These are phyloP conservation scores for Intellagama lesueurii DNA, from an alignment of 2,797 vertebrate genomes.

Conservation along the genomic window DNA sequence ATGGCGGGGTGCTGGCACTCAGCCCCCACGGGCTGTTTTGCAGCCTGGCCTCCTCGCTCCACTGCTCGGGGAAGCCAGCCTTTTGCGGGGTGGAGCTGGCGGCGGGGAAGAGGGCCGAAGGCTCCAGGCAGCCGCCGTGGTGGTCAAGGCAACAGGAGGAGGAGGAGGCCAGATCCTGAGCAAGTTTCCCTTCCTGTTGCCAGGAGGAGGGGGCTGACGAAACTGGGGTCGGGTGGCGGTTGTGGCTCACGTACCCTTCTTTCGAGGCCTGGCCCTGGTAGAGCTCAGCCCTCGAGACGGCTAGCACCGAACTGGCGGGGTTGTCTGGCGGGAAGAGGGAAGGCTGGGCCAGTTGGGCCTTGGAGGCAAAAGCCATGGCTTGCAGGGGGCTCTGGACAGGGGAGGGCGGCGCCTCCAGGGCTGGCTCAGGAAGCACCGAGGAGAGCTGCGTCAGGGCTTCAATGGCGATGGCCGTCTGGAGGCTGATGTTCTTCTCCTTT, in stretches of 20 bases:
- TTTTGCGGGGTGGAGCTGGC: slow-evolving; percentile 75
- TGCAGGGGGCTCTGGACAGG: slow-evolving; percentile 63
- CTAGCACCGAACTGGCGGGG: slow-evolving; percentile 61
- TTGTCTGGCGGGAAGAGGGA: slow-evolving; percentile 75
- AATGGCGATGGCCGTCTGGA: slow-evolving; percentile 97
- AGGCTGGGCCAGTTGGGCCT: slow-evolving; percentile 62
- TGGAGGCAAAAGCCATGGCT: slow-evolving; percentile 54
- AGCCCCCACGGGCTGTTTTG: slow-evolving; percentile 78
- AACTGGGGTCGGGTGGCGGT: slow-evolving; percentile 57
- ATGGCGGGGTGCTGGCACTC: slow-evolving; percentile 73
- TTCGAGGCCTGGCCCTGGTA: slow-evolving; percentile 43
- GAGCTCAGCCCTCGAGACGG: slow-evolving; percentile 56
- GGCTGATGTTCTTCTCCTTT: slow-evolving; percentile 97
- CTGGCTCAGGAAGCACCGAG: slow-evolving; percentile 83
- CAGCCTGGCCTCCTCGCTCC: slow-evolving; percentile 43
- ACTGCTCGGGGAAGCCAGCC: slow-evolving; percentile 66
- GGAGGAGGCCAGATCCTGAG: slow-evolving; percentile 73
- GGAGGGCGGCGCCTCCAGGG: slow-evolving; percentile 69
- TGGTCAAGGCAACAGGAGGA: slow-evolving; percentile 53
- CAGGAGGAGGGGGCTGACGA: slow-evolving; percentile 70
- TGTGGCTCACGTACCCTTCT: slow-evolving; percentile 17
- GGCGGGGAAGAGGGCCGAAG: slow-evolving; percentile 79
- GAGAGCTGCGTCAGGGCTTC: slow-evolving; percentile 96
- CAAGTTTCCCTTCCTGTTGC: slow-evolving; percentile 81
- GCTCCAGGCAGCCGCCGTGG: slow-evolving; percentile 73